Evolutionary conservation across 2,888 invertebrate genomes (phyloP), one percentile per base, ranked within the genome.

Genomic region (Netelia melanura): DNA sequence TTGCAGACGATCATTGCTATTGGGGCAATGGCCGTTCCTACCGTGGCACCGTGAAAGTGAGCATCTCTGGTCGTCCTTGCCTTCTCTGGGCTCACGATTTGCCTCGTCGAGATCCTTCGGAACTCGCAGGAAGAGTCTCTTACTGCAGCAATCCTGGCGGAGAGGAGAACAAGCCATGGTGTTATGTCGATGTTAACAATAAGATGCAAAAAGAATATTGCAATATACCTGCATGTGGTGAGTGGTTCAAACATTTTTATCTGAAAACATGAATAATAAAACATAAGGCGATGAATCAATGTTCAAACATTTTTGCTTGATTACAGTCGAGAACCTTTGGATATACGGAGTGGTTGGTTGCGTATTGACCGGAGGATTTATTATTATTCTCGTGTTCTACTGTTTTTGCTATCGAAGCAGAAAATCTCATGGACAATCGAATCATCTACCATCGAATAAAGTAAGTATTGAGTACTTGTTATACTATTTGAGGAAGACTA

Each of bases 71-170:
- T 0, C 95, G 95, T 87, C 95, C 95, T 0, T 99, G 99, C 92
- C 94, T 97, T 81, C 96, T 96, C 87, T 99, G 99, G 99, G 96
- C 97, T 93, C 96, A 97, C 89, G 95, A 96, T 90, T 94, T 97
- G 2, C 96, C 96, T 89, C 95, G 97, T 9, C 96, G 97, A 0
- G 97, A 97, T 86, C 96, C 96, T 93, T 97, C 97, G 0, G 98
- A 98, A 93, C 95, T 99, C 48, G 96, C 97, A 67, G 98, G 97
- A 6, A 95, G 97, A 21, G 98, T 98, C 92, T 98, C 98, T 91
- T 98, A 97, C 93, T 96, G 96, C 93, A 96, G 99, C 85, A 99
- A 99, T 94, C 99, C 99, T 52, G 98, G 97, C 30, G 97, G 97
- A 44, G 94, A 95, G 0, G 97, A 97, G 92, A 92, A 95, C 0